A percentile compares a stretch with the other conserved stretches of the same genome.
Evolutionary conservation across 2,888 invertebrate genomes (phyloP).

Genomic region (Pristionchus exspectatus): DNA sequence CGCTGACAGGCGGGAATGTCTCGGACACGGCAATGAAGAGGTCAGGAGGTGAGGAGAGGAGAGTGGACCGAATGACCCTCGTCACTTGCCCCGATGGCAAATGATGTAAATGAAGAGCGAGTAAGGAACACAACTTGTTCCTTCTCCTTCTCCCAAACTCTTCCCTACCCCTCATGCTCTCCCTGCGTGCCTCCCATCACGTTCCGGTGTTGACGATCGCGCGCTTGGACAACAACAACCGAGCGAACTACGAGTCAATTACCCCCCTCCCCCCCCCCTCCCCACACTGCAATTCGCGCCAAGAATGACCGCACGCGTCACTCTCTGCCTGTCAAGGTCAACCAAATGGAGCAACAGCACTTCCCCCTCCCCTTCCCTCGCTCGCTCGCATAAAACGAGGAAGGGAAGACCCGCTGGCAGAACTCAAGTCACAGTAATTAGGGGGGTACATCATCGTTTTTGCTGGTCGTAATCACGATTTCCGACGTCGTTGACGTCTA

Average conservation of each 20-base stretch:
- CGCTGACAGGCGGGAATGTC: neutral
- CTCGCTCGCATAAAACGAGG: too few species aligned
- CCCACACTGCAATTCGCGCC: neutral
- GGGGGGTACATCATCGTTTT: neutral
- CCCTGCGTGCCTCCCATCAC: neutral
- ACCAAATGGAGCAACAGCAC: too few species aligned
- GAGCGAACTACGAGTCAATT: constrained; percentile 30
- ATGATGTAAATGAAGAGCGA: constrained; percentile 16
- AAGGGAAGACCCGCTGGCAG: too few species aligned
- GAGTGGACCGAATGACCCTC: neutral
- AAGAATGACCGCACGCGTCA: neutral
- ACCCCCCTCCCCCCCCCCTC: neutral
- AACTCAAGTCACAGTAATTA: neutral
- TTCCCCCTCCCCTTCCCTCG: too few species aligned
- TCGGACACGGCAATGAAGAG: neutral
- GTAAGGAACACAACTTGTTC: constrained; percentile 2
- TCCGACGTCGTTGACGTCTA: neutral
- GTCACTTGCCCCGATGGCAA: neutral
- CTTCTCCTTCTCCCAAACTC: neutral
- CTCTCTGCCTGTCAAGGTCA: neutral
- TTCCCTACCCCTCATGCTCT: neutral
- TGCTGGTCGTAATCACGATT: neutral
- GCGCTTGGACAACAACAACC: neutral
- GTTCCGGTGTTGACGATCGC: neutral
- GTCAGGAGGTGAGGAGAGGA: neutral